Conservation (phyloP, 2,888 invertebrate species). For the Scaptomyza flava region DNA sequence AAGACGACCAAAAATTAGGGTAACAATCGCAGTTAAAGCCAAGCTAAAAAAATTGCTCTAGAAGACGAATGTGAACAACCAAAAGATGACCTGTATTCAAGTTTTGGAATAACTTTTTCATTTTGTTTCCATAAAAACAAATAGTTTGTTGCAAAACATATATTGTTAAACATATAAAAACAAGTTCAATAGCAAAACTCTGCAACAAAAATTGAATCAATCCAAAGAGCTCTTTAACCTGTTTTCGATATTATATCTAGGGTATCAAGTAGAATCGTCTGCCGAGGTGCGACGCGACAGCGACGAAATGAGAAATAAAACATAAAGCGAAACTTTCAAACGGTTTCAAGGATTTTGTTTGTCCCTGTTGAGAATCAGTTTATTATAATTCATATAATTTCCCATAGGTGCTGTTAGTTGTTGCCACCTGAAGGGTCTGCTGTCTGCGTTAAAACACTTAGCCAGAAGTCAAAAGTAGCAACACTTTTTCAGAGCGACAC, state of each 20-base stretch:
- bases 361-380: constrained; percentile 62
- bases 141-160: no score
- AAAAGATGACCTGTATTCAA: constrained; percentile 18
- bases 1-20: constrained; percentile 72
- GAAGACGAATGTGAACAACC: background rate
- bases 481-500: constrained; percentile 61
- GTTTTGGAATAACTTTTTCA: background rate
- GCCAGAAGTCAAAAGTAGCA: constrained; percentile 75
- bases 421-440: constrained; percentile 64
- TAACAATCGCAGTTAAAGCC: constrained; percentile 62
- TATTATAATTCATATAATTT: constrained; percentile 72
- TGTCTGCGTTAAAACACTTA: constrained; percentile 58
- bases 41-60: constrained; percentile 1
- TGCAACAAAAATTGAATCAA: no score
- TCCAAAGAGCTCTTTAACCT: background rate
- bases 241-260: constrained; percentile 5
- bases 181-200: no score
- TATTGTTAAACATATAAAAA: no score
- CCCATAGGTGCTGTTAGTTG: constrained; percentile 78
- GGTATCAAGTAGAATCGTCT: constrained; percentile 25
- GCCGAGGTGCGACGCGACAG: constrained; percentile 11
- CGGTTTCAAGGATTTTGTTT: constrained; percentile 76
- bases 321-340: constrained; percentile 79
- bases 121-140: no score
- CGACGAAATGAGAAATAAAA: constrained; percentile 27